These are phyloP conservation scores for Pluvianellus socialis DNA, from an alignment of 2,113 vertebrate genomes.

Conservation along the genomic window DNA sequence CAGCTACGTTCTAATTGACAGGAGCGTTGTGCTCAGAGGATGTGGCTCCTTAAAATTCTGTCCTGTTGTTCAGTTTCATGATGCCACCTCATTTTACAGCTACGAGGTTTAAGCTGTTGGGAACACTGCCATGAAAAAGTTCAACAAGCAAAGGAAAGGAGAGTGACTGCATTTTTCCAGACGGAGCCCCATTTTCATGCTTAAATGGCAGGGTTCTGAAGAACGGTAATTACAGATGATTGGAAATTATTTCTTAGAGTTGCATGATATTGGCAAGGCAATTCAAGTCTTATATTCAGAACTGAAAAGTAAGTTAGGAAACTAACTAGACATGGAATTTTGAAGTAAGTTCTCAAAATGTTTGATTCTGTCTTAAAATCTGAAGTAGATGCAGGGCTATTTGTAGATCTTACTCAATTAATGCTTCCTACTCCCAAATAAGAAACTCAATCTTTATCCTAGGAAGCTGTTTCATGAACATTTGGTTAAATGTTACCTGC, in stretches of 20 bases:
- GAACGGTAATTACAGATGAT: background rate
- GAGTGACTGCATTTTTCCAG: background rate
- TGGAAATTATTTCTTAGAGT: background rate
- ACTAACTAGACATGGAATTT: rapidly evolving
- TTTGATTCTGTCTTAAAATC: background rate
- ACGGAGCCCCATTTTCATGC: background rate
- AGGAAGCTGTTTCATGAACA: background rate
- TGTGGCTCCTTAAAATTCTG: background rate
- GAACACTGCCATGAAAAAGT: background rate
- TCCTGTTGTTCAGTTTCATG: background rate
- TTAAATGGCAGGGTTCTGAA: background rate
- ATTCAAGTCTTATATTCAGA: background rate
- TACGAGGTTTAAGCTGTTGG: background rate
- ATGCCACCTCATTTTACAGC: constrained; percentile 1
- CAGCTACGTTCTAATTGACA: background rate
- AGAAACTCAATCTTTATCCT: background rate
- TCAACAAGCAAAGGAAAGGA: background rate
- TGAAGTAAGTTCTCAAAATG: background rate
- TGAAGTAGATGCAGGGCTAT: background rate
- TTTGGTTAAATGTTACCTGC: background rate
- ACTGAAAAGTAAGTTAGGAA: background rate
- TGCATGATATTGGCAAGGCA: background rate
- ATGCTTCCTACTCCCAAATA: background rate
- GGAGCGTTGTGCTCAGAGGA: background rate
- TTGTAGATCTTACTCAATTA: background rate